Base-by-base conservation (phyloP, 2,888 invertebrate genomes). In the Hoplodrina blanda region DNA sequence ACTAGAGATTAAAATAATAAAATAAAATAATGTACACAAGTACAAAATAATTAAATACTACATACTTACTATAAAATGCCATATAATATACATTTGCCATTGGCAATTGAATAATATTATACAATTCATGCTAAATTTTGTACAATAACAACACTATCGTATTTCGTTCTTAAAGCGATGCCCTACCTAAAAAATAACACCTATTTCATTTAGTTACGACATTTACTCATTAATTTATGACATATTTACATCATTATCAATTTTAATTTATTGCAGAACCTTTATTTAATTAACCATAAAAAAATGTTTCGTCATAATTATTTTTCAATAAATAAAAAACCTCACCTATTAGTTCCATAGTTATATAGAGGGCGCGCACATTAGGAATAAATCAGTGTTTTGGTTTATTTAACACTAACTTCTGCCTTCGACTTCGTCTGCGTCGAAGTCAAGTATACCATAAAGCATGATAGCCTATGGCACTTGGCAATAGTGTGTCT, bases 251-350 rank as follows among this genome's bases (percentile, higher is more conserved):
- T 20, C 30, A 46, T 41, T 7, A 46, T 66, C 4, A 33, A 17
- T 30, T 5, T 15, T 33, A 46, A 56, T 4, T n/a, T 10, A 6
- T 20, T 25, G 13, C 20, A 17, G 4, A 17, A 44, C 4, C 15
- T 20, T 46, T 19, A 49, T 49, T 30, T 49, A 54, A 41, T 54
- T 52, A 30, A 56, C 30, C 25, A 49, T 52, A 63, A 30, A 50
- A 76, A n/a, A 46, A 75, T 13, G 13, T 46, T 19, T 13, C 1
- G 15, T 10, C 30, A 3, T 46, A 54, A 69, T 60, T 46, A 50
- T n/a, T 62, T 37, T n/a, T 17, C 17, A n/a, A 52, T 62, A 65
- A 56, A 50, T 20, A 54, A 25, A 33, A 46, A 15, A 50, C 33
- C 6, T 50, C 41, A 44, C 50, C 46, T 8, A 55, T 53, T 20